A percentile compares a stretch with the other conserved stretches of the same genome.
phyloP scores from a whole-genome alignment of 2,113 vertebrate species.

The Pristiophorus japonicus region DNA sequence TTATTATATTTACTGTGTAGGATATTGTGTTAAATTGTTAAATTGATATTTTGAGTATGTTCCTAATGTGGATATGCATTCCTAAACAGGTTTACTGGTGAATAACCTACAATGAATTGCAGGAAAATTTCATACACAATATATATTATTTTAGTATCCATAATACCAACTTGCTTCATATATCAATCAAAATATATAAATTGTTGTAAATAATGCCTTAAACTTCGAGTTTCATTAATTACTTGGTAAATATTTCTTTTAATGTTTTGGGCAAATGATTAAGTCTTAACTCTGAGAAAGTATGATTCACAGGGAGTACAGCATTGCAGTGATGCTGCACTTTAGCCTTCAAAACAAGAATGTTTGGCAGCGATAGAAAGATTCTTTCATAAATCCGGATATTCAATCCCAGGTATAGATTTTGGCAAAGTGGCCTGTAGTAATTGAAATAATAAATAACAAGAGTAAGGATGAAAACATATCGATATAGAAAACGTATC shows the following conservation, averaged over 20 bases:
- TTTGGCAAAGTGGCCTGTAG: neutral
- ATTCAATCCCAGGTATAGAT: neutral
- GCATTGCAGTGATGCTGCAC: neutral
- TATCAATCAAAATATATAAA: neutral
- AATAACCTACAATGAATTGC: neutral
- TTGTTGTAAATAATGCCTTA: constrained; percentile 9
- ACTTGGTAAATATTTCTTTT: constrained; percentile 2
- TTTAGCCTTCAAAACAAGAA: too few species aligned
- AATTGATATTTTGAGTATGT: neutral
- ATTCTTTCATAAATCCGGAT: neutral
- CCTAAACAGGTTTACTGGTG: neutral
- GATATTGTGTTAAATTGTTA: neutral
- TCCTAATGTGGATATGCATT: constrained; percentile 10
- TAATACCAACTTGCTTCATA: neutral
- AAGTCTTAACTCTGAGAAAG: neutral
- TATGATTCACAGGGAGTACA: neutral
- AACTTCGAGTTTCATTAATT: neutral
- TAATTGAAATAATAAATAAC: neutral
- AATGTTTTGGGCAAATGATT: neutral
- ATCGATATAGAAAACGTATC: neutral
- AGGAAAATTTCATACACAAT: neutral
- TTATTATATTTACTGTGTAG: neutral
- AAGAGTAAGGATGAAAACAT: neutral
- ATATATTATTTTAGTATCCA: neutral
- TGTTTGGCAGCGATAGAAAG: neutral